A percentile compares a stretch with the other conserved stretches of the same genome.
These are phyloP conservation scores for Orthochromis indermauri DNA, from an alignment of 2,113 vertebrate genomes.

Conservation along the genomic window DNA sequence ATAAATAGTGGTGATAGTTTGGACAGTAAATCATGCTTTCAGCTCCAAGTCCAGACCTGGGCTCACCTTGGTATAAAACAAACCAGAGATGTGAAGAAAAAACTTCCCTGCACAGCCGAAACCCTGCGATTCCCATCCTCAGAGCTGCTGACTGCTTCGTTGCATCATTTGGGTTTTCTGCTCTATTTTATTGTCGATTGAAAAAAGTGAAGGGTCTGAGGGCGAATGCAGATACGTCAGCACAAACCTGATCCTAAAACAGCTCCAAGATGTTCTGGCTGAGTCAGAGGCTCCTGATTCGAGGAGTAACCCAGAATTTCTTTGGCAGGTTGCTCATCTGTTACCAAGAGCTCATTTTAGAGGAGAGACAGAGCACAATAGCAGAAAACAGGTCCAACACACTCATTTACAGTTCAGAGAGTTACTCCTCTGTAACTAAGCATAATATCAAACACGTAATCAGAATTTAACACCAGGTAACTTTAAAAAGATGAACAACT, in stretches of 20 bases:
- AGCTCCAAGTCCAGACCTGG: neutral
- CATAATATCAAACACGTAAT: conserved; percentile 16
- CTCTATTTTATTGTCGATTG: neutral
- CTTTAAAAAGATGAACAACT: neutral
- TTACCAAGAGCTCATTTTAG: conserved; percentile 1
- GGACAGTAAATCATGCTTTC: neutral
- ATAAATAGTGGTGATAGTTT: neutral
- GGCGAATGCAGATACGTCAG: neutral
- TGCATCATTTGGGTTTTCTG: neutral
- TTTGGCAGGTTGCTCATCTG: neutral
- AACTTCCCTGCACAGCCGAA: neutral
- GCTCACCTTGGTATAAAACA: neutral
- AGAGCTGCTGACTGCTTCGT: neutral
- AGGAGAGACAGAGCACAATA: neutral
- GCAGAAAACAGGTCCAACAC: neutral
- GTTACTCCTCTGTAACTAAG: neutral
- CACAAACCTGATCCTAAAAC: neutral
- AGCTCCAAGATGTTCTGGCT: neutral
- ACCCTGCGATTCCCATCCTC: neutral
- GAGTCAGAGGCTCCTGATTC: neutral
- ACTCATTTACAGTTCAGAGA: neutral
- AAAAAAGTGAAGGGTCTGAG: neutral
- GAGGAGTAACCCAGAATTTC: neutral
- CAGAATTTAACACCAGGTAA: neutral
- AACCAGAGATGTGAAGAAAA: neutral